Evolutionary conservation across 2,888 invertebrate species (phyloP), one percentile per base, ranked within the genome.

Genomic region (Lagria hirta): DNA sequence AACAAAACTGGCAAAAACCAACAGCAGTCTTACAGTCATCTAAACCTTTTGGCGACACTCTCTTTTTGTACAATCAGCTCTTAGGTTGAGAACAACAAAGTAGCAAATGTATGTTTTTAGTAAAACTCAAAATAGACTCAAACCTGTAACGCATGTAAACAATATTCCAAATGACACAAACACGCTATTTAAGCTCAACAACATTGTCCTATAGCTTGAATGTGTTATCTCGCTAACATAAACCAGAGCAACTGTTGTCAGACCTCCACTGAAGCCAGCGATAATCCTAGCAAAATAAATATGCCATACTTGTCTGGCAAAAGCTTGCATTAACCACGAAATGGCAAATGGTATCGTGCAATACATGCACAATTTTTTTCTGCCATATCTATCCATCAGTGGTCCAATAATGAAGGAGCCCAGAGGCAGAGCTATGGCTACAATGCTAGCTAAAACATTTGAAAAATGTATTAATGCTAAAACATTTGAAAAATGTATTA

Each of bases 171-270:
- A 67, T 0, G 79, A 76, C 0, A 80, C 78, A 54, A 75, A 78
- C 4, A 80, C 75, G 43, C 79, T 79, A 58, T 78, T 80, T 2
- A 78, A 63, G 24, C 76, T 74, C 3, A 80, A 62, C 11, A 80
- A 61, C 75, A 78, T 76, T 21, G 78, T 73, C 14, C 80, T 65
- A 27, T 75, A 68, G 36, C 67, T 66, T 1, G 76, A 73, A 66
- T 79, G 78, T 1, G 77, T 64, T 16, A 79, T 75, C 66, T 81
- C 80, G 20, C 79, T 76, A 1, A 78, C 77, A 60, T 80, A 81
- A 5, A 80, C 74, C 20, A 79, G 41, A 2, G 72, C 69, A 4
- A 75, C 78, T 1, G 76, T 76, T 8, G 77, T 73, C 41, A 80
- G 57, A 37, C 80, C 77, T 49, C 68, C 74, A 17, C 74, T 70